Evolutionary conservation across 35 echinoderm and acorn worm genomes (phyloP).

Genomic region (Hemicentrotus pulcherrimus): DNA sequence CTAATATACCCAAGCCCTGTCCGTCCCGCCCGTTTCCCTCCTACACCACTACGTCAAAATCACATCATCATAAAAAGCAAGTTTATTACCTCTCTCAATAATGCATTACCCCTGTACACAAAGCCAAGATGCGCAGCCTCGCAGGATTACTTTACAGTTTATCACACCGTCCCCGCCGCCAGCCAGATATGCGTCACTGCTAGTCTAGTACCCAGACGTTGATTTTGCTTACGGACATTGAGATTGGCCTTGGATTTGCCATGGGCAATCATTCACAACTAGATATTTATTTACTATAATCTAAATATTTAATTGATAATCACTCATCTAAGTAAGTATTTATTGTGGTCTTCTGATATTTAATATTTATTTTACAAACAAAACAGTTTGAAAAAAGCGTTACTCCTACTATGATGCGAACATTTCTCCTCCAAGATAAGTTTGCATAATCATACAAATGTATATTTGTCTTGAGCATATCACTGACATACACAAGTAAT

Average conservation of each 20-base stretch:
- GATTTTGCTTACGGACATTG: neutral
- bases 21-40: neutral
- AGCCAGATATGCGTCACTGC: neutral
- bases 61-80: constrained; percentile 19
- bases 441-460: no score
- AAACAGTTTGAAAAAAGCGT: neutral
- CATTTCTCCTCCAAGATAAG: no score
- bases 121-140: neutral
- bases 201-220: neutral
- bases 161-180: neutral
- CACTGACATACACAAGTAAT: no score
- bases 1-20: neutral
- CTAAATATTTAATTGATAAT: neutral
- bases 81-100: constrained; percentile 41
- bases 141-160: neutral
- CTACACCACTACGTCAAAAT: neutral
- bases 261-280: neutral
- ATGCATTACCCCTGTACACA: constrained; percentile 17
- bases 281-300: neutral
- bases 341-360: neutral
- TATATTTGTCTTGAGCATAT: no score
- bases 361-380: neutral
- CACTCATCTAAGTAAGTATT: neutral
- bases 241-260: neutral
- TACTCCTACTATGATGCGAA: no score